Conservation (phyloP, 2,797 vertebrate genomes). For the Vespertilio murinus region DNA sequence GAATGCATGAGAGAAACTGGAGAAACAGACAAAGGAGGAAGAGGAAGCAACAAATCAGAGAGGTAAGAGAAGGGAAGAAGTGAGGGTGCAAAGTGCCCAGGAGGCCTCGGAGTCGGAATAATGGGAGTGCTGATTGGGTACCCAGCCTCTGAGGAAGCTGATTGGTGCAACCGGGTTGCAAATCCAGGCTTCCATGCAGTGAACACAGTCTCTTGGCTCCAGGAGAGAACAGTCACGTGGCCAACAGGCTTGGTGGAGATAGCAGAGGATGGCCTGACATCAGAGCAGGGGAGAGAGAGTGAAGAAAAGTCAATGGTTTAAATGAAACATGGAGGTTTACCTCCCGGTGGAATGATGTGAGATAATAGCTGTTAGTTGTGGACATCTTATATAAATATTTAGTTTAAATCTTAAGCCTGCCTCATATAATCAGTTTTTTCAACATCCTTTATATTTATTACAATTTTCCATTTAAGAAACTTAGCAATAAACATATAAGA, state of each 20-base stretch:
- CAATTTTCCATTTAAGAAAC: background rate
- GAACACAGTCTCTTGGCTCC: background rate
- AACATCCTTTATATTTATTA: background rate
- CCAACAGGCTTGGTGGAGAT: background rate
- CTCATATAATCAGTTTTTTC: background rate
- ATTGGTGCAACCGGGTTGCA: background rate
- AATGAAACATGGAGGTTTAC: background rate
- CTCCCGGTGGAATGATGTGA: background rate
- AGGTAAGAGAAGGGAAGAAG: background rate
- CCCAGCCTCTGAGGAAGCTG: background rate
- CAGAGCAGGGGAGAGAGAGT: background rate
- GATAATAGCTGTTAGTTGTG: background rate
- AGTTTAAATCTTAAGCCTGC: background rate
- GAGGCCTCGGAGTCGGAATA: background rate
- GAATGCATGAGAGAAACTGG: background rate
- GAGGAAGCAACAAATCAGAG: background rate
- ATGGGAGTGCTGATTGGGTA: accelerated
- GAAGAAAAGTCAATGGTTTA: background rate
- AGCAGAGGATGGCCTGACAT: background rate
- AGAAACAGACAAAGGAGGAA: background rate
- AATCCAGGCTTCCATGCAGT: background rate
- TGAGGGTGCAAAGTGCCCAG: background rate
- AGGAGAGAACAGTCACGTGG: background rate
- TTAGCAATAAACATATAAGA: background rate
- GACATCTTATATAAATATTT: background rate